Percentiles rank a stretch among this genome's conserved stretches.
Conservation (phyloP, 64 coral and sea anemone species). For the Actinia equina region DNA sequence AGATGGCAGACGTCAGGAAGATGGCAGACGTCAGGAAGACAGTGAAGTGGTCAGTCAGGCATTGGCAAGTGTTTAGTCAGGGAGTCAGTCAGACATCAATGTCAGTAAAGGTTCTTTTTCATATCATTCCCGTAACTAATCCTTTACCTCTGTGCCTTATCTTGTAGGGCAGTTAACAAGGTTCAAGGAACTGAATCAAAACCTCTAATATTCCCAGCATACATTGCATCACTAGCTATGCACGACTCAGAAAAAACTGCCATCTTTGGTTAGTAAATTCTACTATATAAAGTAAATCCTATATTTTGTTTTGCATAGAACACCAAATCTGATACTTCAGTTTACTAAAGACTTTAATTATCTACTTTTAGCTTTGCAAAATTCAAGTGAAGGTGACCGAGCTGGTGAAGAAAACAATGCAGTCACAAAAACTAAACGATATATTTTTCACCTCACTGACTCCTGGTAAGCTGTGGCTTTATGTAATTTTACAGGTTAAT, state of each 20-base stretch:
- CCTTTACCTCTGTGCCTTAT: background rate
- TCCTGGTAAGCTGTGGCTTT: background rate
- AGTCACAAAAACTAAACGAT: background rate
- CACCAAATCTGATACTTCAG: too few species aligned
- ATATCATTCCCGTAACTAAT: background rate
- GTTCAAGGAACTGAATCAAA: background rate
- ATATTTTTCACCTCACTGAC: conserved; percentile 20
- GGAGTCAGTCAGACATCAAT: too few species aligned
- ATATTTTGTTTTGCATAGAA: background rate
- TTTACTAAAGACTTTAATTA: background rate
- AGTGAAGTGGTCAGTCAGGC: too few species aligned
- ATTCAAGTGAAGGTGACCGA: background rate
- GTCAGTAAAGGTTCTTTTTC: background rate
- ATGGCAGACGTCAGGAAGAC: too few species aligned
- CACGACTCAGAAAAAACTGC: conserved; percentile 77
- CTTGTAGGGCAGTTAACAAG: background rate
- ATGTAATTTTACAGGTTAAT: background rate
- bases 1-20: too few species aligned
- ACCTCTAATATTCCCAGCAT: background rate
- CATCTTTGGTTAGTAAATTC: conserved; percentile 63
- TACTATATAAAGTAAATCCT: background rate
- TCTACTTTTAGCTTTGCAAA: conserved; percentile 6
- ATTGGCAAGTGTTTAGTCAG: too few species aligned
- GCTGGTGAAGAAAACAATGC: background rate
- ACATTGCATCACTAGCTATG: conserved; percentile 49